Evolutionary conservation across 2,797 vertebrate genomes (phyloP).

Genomic region (Columba guinea): DNA sequence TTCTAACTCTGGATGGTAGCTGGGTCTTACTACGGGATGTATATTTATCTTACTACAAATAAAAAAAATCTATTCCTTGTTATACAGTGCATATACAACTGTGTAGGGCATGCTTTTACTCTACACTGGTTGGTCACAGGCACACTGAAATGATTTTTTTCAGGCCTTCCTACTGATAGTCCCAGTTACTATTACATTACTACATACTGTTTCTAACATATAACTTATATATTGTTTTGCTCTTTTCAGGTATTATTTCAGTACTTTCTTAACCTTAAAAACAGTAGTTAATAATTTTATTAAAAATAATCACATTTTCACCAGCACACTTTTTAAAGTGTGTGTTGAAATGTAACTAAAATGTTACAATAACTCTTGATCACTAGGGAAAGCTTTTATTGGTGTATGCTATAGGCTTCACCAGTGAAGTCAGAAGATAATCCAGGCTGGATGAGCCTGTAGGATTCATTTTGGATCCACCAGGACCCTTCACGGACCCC

Average conservation of each 20-base stretch:
- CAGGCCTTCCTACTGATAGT: background rate
- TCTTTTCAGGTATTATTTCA: slow-evolving; percentile 7
- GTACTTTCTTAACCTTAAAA: slow-evolving; percentile 38
- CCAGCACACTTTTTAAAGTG: background rate
- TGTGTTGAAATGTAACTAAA: slow-evolving; percentile 37
- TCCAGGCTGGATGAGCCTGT: background rate
- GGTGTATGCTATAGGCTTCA: background rate
- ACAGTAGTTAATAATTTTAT: slow-evolving; percentile 12
- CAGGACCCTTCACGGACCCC: background rate
- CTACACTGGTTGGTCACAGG: background rate
- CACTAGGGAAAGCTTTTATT: slow-evolving; percentile 26
- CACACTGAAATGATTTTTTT: background rate
- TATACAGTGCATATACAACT: background rate
- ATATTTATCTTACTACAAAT: slow-evolving; percentile 37
- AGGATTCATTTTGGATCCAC: background rate
- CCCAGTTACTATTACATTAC: background rate
- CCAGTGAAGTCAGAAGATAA: background rate
- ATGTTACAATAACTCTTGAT: background rate
- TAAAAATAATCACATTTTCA: slow-evolving; percentile 25
- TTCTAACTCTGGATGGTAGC: slow-evolving; percentile 69
- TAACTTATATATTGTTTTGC: background rate
- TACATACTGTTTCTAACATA: background rate
- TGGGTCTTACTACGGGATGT: slow-evolving; percentile 68
- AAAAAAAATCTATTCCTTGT: background rate
- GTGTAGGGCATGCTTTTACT: background rate